A percentile compares a stretch with the other conserved stretches of the same genome.
Conservation (phyloP, 2,888 invertebrate genomes). For the Pocota personata region DNA sequence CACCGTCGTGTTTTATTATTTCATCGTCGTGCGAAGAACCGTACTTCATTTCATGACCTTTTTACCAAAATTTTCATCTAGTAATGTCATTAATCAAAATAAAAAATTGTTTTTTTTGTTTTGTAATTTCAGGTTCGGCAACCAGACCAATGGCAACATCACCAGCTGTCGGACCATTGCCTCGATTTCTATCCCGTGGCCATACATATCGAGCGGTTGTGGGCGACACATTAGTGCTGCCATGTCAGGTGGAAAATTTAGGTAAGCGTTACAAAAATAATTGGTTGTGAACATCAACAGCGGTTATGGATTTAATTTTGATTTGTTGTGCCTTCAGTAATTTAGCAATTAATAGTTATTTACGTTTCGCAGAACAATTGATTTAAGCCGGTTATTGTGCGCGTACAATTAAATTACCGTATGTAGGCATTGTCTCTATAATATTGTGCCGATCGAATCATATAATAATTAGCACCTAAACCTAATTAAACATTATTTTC, state of each 20-base stretch:
- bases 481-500: background rate
- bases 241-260: slow-evolving; percentile 91
- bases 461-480: background rate
- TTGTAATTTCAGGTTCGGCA: slow-evolving; percentile 78
- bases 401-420: background rate
- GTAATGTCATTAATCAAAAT: slow-evolving; percentile 6
- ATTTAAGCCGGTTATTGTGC: background rate
- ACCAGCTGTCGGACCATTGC: slow-evolving; percentile 80
- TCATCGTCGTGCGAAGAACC: background rate
- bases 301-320: background rate
- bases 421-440: background rate
- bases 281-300: background rate
- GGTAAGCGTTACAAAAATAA: slow-evolving; percentile 84
- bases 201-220: slow-evolving; percentile 91
- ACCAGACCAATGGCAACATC: slow-evolving; percentile 79
- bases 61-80: background rate
- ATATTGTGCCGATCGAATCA: background rate
- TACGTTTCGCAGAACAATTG: slow-evolving; percentile 2
- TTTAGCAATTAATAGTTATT: slow-evolving; percentile 22
- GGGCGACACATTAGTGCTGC: slow-evolving; percentile 90
- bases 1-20: background rate
- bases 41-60: background rate
- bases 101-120: slow-evolving; percentile 3
- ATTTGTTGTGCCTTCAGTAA: background rate
- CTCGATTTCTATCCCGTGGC: slow-evolving; percentile 89